Evolutionary conservation across 2,888 invertebrate species (phyloP).

Genomic region (Dinocampus coccinellae): DNA sequence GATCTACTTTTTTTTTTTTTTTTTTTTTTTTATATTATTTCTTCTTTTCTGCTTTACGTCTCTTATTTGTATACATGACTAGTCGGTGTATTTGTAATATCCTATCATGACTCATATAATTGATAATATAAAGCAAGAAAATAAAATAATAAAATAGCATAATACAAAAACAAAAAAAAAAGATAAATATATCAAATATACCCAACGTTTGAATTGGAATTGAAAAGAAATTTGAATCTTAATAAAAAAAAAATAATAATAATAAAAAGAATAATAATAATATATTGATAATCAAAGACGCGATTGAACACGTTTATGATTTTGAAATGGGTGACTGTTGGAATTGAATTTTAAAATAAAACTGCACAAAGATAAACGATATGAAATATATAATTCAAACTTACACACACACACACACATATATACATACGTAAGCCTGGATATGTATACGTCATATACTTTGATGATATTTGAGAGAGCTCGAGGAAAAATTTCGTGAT

Average conservation of each 20-base stretch:
- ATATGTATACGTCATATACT: not conserved
- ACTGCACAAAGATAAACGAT: not conserved
- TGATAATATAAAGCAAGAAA: not conserved
- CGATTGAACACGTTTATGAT: slow-evolving; percentile 17
- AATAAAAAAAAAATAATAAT: not conserved
- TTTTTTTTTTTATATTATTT: not conserved
- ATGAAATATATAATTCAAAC: not conserved
- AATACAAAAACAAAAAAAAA: not conserved
- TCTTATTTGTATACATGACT: not conserved
- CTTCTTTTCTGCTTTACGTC: not conserved
- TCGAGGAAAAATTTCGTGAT: not conserved
- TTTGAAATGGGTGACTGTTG: not conserved
- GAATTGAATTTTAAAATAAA: slow-evolving; percentile 1
- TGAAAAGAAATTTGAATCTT: slow-evolving; percentile 31
- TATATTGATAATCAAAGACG: slow-evolving; percentile 26
- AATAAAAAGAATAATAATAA: no score
- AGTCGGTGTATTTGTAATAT: no score
- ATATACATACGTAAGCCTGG: not conserved
- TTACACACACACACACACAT: not conserved
- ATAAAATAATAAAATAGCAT: no score
- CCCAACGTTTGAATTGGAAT: not conserved
- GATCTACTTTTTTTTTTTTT: slow-evolving; percentile 3
- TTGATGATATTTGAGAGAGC: not conserved
- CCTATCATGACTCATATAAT: not conserved
- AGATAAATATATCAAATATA: not conserved